Evolutionary conservation across 2,113 vertebrate genomes (phyloP).

Genomic region (Sylvietta virens): DNA sequence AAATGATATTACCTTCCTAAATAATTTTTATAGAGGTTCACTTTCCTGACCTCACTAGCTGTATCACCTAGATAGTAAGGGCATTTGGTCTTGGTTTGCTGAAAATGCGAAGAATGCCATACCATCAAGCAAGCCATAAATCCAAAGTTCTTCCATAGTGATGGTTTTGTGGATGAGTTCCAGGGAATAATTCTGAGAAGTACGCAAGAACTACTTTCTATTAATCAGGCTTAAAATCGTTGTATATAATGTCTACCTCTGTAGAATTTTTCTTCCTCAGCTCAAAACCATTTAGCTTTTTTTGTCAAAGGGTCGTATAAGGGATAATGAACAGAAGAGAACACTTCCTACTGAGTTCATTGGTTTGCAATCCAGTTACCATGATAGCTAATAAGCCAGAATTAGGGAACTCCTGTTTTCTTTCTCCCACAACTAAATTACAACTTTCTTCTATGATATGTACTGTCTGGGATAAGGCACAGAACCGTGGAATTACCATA

Average conservation of each 20-base stretch:
- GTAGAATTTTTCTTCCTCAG: not conserved
- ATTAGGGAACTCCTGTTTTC: not conserved
- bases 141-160: not conserved
- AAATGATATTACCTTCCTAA: not conserved
- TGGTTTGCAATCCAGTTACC: not conserved
- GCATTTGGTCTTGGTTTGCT: not conserved
- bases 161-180: not conserved
- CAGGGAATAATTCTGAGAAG: not conserved
- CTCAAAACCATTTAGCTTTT: not conserved
- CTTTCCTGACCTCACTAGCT: not conserved
- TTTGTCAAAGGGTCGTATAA: not conserved
- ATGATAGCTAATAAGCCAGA: not conserved
- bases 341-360: not conserved
- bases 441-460: not conserved
- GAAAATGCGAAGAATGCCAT: not conserved
- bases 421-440: not conserved
- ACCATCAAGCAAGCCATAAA: not conserved
- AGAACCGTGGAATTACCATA: not conserved
- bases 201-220: not conserved
- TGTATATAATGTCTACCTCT: not conserved
- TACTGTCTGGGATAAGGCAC: not conserved
- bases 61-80: not conserved
- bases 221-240: not conserved
- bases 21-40: not conserved
- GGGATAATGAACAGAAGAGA: not conserved